phyloP scores from a whole-genome alignment of 1,140 invertebrate genomes.

The Coptotermes formosanus region DNA sequence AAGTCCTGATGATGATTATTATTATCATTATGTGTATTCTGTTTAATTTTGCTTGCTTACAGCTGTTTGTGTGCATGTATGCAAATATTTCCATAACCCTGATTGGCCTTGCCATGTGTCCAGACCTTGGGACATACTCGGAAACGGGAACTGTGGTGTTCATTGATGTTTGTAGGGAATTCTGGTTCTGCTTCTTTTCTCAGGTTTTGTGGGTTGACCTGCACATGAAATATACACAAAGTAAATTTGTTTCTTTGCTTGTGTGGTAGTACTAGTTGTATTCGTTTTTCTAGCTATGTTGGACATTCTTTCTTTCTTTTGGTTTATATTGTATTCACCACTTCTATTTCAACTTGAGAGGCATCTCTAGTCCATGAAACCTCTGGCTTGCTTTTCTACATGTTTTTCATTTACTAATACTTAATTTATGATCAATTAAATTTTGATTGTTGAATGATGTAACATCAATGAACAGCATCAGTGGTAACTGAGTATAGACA shows the following conservation, averaged over 20 bases:
- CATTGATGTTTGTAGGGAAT: slow-evolving; percentile 36
- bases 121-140: slow-evolving; percentile 28
- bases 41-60: not conserved
- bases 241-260: slow-evolving; percentile 13
- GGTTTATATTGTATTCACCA: not conserved
- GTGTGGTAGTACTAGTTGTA: slow-evolving; percentile 1
- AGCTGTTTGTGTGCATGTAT: not conserved
- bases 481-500: slow-evolving; percentile 18
- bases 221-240: not conserved
- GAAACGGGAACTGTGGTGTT: slow-evolving; percentile 36
- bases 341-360: not conserved
- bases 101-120: slow-evolving; percentile 32
- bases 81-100: slow-evolving; percentile 33
- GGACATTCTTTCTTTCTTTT: not conserved
- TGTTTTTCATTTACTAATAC: not conserved
- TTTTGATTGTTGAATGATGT: not conserved
- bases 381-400: not conserved
- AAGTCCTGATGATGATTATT: slow-evolving; percentile 19
- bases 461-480: slow-evolving; percentile 18
- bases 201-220: not conserved
- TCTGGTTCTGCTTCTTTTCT: not conserved
- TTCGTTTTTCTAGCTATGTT: slow-evolving; percentile 4
- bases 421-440: not conserved
- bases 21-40: not conserved
- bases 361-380: not conserved